Evolutionary conservation across 2,888 invertebrate species (phyloP).

Genomic region (Caenorhabditis angaria): DNA sequence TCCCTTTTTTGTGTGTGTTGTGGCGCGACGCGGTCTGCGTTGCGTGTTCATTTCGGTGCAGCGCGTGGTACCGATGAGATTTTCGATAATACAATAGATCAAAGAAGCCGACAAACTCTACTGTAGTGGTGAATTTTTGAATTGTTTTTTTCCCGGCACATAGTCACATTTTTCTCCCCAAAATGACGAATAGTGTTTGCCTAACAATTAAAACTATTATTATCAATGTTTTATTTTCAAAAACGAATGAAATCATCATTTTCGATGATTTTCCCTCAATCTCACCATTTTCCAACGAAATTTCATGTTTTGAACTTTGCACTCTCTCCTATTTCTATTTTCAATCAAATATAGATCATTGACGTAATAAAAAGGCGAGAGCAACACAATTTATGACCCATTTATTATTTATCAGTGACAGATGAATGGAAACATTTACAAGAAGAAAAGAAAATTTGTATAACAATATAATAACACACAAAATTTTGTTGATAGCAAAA

Average conservation of each 20-base stretch:
- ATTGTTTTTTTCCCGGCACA: too few species aligned
- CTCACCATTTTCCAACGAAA: slow-evolving; percentile 1
- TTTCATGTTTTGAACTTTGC: slow-evolving; percentile 2
- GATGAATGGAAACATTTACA: neutral
- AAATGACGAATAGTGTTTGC: slow-evolving; percentile 24
- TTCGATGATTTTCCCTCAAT: slow-evolving; percentile 14
- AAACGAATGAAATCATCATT: slow-evolving; percentile 17
- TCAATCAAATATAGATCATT: slow-evolving; percentile 39
- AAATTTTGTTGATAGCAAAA: neutral
- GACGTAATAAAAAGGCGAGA: slow-evolving; percentile 24
- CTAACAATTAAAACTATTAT: slow-evolving; percentile 13
- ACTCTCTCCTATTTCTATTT: slow-evolving; percentile 23
- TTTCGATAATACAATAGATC: too few species aligned
- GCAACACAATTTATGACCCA: slow-evolving; percentile 45
- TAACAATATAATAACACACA: neutral
- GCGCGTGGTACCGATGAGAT: too few species aligned
- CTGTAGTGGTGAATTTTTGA: too few species aligned
- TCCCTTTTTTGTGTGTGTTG: too few species aligned
- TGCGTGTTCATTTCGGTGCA: too few species aligned
- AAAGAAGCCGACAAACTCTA: too few species aligned
- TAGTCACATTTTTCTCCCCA: slow-evolving; percentile 3
- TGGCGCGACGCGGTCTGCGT: too few species aligned
- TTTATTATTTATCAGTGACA: slow-evolving; percentile 11
- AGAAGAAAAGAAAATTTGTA: neutral
- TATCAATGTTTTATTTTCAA: slow-evolving; percentile 13